Conservation (phyloP, 2,113 vertebrate species). For the Aptenodytes forsteri region DNA sequence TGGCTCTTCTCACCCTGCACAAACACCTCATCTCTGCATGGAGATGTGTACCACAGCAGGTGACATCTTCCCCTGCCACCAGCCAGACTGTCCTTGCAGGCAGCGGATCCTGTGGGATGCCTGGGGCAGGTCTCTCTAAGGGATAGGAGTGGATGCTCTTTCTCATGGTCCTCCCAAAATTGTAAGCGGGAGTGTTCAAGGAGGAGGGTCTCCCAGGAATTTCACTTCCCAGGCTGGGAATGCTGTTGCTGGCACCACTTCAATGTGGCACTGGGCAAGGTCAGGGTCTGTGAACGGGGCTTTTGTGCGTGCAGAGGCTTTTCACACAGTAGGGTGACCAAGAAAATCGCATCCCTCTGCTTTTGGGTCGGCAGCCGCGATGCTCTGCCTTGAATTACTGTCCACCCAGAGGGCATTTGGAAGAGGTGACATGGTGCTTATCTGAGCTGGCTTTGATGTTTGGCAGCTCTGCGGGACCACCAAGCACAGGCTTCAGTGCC, state of each 20-base stretch:
- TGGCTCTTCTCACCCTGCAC: background rate
- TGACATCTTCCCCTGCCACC: background rate
- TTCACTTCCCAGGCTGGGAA: background rate
- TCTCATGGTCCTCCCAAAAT: background rate
- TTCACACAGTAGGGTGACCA: background rate
- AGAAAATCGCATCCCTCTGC: background rate
- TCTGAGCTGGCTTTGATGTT: background rate
- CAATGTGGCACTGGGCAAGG: rapidly evolving
- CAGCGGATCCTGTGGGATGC: background rate
- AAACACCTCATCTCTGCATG: background rate
- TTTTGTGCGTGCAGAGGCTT: background rate
- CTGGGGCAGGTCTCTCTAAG: background rate
- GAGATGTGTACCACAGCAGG: background rate
- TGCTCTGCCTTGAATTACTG: too few relatives aligned
- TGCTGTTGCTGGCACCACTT: background rate
- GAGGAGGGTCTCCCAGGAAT: background rate
- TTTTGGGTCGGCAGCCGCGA: rapidly evolving
- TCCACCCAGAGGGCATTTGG: background rate
- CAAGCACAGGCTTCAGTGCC: background rate
- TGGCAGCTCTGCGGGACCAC: background rate
- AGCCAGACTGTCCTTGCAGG: background rate
- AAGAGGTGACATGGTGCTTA: background rate
- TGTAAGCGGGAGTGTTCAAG: background rate
- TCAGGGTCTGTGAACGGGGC: rapidly evolving
- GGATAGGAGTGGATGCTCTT: background rate